Evolutionary conservation across 2,113 vertebrate genomes (phyloP).

Genomic region (Axis porcinus): DNA sequence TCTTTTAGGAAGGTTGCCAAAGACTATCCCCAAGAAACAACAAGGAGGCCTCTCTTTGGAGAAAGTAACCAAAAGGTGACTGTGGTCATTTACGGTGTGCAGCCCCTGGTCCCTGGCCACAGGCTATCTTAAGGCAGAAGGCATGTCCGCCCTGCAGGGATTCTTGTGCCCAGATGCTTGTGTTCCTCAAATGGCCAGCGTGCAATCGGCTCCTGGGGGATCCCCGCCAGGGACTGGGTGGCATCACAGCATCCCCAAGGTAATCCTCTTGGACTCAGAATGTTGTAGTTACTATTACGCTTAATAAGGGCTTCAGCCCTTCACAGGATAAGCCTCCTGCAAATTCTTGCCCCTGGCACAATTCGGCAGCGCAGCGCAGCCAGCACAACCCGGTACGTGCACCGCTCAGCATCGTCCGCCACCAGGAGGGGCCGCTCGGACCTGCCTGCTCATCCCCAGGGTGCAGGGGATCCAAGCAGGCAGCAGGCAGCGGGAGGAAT

Average conservation of each 20-base stretch:
- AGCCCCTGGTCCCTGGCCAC: conserved; percentile 18
- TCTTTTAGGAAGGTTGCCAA: conserved; percentile 50
- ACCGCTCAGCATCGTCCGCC: conserved; percentile 51
- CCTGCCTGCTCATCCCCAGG: conserved; percentile 38
- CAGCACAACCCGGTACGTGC: conserved; percentile 21
- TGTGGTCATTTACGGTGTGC: conserved; percentile 48
- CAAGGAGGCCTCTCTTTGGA: conserved; percentile 56
- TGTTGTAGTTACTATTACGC: conserved; percentile 31
- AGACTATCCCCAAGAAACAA: neutral
- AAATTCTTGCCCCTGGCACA: conserved; percentile 63
- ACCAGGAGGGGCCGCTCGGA: conserved; percentile 20
- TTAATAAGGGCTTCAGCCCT: conserved; percentile 39
- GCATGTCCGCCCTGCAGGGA: neutral
- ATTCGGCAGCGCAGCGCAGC: conserved; percentile 40
- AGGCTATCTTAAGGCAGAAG: conserved; percentile 7
- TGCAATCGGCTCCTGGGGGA: neutral
- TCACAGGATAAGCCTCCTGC: conserved; percentile 49
- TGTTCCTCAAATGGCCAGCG: neutral
- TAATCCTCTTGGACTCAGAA: conserved; percentile 63
- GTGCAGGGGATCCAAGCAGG: conserved; percentile 74
- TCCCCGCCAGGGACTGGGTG: conserved; percentile 12
- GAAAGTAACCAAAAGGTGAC: conserved; percentile 57
- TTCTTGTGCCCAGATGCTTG: neutral
- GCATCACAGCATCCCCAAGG: conserved; percentile 17
- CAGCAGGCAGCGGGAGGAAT: conserved; percentile 80